These are phyloP conservation scores for Clamator glandarius DNA, from an alignment of 2,797 vertebrate genomes.

Conservation along the genomic window DNA sequence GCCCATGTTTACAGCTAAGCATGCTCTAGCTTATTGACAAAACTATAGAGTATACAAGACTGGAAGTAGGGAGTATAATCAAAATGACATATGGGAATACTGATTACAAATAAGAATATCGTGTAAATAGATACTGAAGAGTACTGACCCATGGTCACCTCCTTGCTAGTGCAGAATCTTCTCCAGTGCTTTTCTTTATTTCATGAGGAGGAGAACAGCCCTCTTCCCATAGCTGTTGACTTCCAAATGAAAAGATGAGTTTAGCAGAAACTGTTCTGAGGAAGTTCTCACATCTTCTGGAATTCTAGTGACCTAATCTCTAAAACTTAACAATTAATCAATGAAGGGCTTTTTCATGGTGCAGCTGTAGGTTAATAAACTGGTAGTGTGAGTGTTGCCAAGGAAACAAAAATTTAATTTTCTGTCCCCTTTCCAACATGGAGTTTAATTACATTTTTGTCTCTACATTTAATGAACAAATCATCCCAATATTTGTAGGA, in stretches of 20 bases:
- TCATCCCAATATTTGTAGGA: neutral
- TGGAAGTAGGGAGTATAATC: neutral
- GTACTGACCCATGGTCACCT: neutral
- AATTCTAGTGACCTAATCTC: neutral
- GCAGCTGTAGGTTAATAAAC: neutral
- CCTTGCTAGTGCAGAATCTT: neutral
- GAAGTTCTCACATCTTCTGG: neutral
- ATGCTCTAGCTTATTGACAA: neutral
- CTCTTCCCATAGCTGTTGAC: neutral
- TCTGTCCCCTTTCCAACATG: neutral
- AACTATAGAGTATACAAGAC: neutral
- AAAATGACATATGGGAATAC: neutral
- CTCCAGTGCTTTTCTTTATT: neutral
- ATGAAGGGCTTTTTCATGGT: neutral
- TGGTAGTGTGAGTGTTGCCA: neutral
- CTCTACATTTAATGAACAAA: conserved; percentile 44
- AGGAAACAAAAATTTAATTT: conserved; percentile 20
- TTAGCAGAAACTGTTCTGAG: neutral
- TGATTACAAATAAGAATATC: neutral
- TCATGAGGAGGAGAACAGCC: neutral
- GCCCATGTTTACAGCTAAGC: neutral
- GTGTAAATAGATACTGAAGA: neutral
- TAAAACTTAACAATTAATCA: neutral
- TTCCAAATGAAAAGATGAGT: neutral
- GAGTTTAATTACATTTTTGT: conserved; percentile 26